Base-by-base conservation (phyloP, 2,113 vertebrate genomes). In the Stomatorhinus ivindoensis region DNA sequence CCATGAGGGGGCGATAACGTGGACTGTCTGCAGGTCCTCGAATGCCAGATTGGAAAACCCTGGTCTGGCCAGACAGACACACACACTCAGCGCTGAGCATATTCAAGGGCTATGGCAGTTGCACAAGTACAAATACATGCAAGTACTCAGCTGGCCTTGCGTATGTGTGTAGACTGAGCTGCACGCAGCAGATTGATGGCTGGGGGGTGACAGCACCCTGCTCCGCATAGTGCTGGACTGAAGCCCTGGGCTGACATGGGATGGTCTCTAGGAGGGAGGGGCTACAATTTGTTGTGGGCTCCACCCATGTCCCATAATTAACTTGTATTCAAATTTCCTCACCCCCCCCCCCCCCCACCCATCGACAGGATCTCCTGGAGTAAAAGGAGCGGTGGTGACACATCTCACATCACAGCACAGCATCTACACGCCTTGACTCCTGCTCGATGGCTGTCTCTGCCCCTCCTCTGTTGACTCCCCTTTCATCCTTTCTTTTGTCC, bases 301-400 rank as follows among this genome's bases (percentile, higher is more conserved):
- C 9, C 82, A 4, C 42, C 39, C 19, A 47, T 5, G 0, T 46
- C 24, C 44, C 39, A 84, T 8, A 84, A 1, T 84, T 84, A 42
- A 24, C 44, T 47, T 2, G 19, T 19, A n/a, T 84, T 44, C 39
- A 11, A 0, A 35, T 39, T 80, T 19, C 31, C 39, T 19, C n/a
- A 0, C 21, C 21, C 19, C 19, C 19, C 0, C 21, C 51, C 53
- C 53, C 44, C 10, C 47, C 47, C 84, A 3, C 50, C 50, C 19
- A 24, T 13, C 48, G 15, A 35, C 93, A 96, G 96, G 96, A 96
- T 89, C 91, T 96, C 50, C 93, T 96, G 87, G 95, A 96, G 91
- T 96, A 95, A 91, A 92, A 55, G 90, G 13, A 42, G 27, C 89
- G 91, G 90, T 91, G 31, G 50, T 91, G 92, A 90, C 91, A n/a